Conservation (phyloP, 2,888 invertebrate species). For the Coremacera marginata region DNA sequence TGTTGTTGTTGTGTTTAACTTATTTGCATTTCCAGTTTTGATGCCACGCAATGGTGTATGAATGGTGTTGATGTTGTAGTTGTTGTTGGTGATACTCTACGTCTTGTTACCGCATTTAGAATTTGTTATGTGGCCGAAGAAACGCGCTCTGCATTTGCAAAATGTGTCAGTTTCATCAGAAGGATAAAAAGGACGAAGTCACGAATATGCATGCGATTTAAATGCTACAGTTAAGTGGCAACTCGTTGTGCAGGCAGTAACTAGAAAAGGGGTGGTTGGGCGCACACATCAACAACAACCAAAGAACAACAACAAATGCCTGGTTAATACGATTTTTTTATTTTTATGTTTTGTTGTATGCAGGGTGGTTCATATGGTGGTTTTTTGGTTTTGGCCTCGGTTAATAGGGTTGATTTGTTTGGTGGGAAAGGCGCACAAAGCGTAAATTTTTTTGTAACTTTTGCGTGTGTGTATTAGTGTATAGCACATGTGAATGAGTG, state of each 20-base stretch:
- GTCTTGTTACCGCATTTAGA: constrained; percentile 38
- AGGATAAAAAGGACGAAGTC: not conserved
- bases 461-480: not conserved
- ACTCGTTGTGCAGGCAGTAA: not conserved
- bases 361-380: constrained; percentile 44
- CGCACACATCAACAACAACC: constrained; percentile 7
- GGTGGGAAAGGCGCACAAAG: constrained; percentile 44
- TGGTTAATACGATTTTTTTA: constrained; percentile 25
- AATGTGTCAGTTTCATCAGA: constrained; percentile 6
- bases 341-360: not conserved
- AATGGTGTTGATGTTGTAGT: not conserved
- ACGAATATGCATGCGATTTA: not conserved
- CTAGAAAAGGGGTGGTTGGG: constrained; percentile 23
- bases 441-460: constrained; percentile 24
- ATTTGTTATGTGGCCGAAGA: constrained; percentile 43
- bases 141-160: constrained; percentile 4
- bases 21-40: constrained; percentile 22
- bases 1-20: not conserved
- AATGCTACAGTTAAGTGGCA: not conserved
- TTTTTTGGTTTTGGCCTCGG: constrained; percentile 46
- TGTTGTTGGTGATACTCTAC: not conserved
- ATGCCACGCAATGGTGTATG: not conserved
- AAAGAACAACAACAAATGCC: constrained; percentile 8
- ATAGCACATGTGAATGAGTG: not conserved
- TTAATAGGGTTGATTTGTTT: constrained; percentile 51